Evolutionary conservation across 2,113 vertebrate genomes (phyloP), one percentile per base, ranked within the genome.

Genomic region (Rana temporaria): DNA sequence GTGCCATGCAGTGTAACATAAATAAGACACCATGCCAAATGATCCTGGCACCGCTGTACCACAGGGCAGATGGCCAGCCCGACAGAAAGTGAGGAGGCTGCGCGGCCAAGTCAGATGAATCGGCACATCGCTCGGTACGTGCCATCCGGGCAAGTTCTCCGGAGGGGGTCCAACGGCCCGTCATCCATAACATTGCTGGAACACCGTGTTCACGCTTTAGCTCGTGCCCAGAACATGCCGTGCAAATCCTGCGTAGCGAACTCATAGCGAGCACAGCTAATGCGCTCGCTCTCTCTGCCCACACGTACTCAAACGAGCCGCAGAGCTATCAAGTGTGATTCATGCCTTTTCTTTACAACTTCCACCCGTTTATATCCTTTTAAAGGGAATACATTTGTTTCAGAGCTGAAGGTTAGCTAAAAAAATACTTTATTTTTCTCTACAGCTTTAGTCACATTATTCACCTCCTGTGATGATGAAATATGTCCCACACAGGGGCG

Each of bases 21-120:
- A 64, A 77, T 63, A 65, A 2, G 30, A 32, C 11, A 1, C 1
- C 9, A 42, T 32, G 67, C 78, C 78, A 80, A 80, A 18, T 62
- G 20, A 52, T 17, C 1, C 63, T 22, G 78, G 78, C 66, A 71
- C 15, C 11, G 18, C 16, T 2, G 11, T 4, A 18, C n/a, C 1
- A 8, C n/a, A 59, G 53, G 65, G 65, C 65, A 60, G 56, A 70
- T 26, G 17, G 78, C 78, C 78, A 80, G n/a, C 8, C 1, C 6
- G 20, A 70, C 32, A 80, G 14, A 48, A 38, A 38, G 6, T 38
- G 34, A 38, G 6, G 34, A 18, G 55, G 62, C n/a, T 22, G 15
- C 42, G 20, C 16, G 42, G 6, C 20, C 20, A 26, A 71, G 53
- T 71, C 30, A 62, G n/a, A 62, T 48, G 18, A 77, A 77, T 42